Conservation (phyloP, 1,140 invertebrate species). For the Drosophila virilis region DNA sequence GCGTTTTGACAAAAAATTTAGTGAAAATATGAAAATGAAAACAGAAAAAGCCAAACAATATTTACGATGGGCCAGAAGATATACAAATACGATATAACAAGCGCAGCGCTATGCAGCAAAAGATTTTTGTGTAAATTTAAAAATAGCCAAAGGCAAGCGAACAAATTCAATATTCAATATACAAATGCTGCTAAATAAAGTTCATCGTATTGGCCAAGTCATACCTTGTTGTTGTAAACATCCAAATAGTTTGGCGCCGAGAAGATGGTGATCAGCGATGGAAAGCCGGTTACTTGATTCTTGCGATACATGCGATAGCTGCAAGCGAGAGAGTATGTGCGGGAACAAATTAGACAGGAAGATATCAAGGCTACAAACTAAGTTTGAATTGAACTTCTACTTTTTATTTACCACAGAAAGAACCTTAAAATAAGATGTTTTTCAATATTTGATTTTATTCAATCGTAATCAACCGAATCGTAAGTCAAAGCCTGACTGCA, state of each 20-base stretch:
- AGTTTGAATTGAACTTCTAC: too few relatives aligned
- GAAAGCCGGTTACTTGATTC: conserved; percentile 99
- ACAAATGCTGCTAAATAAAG: conserved; percentile 46
- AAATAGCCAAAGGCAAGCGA: conserved; percentile 57
- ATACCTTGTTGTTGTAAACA: conserved; percentile 99
- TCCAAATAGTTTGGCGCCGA: conserved; percentile 99
- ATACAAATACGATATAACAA: conserved; percentile 29
- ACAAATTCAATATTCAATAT: conserved; percentile 58
- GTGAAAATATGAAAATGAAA: conserved; percentile 32
- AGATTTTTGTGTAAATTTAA: conserved; percentile 62
- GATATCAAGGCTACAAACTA: too few relatives aligned
- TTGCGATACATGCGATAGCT: conserved; percentile 99
- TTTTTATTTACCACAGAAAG: too few relatives aligned
- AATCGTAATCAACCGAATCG: too few relatives aligned
- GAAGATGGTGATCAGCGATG: conserved; percentile 99
- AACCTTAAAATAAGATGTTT: too few relatives aligned
- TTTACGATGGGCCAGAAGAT: conserved; percentile 19
- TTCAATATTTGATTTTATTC: too few relatives aligned
- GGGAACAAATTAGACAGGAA: background rate
- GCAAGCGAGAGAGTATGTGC: conserved; percentile 45
- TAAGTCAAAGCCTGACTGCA: too few relatives aligned
- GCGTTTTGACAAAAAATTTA: conserved; percentile 63
- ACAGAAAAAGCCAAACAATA: conserved; percentile 39
- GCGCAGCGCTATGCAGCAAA: conserved; percentile 59
- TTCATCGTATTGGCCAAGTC: conserved; percentile 42